Conservation (phyloP, 2,797 vertebrate species). For the Uromys caudimaculatus region DNA sequence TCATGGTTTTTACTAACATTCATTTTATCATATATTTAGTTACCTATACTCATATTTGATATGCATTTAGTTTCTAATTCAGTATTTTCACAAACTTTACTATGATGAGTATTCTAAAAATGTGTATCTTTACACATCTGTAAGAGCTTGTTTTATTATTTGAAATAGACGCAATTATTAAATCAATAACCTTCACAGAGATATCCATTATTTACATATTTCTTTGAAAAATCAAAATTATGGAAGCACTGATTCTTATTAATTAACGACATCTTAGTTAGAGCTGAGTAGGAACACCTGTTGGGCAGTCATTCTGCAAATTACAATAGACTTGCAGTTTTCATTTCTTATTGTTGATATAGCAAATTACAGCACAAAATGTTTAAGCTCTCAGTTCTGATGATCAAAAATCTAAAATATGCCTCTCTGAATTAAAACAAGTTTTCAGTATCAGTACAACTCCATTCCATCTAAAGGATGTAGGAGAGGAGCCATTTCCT, state of each 20-base stretch:
- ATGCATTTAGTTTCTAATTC: background rate
- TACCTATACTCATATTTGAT: background rate
- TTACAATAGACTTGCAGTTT: background rate
- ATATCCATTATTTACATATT: conserved; percentile 5
- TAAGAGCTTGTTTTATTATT: background rate
- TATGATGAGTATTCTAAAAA: background rate
- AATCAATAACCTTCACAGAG: background rate
- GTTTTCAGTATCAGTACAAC: background rate
- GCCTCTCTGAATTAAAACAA: background rate
- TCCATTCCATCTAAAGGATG: background rate
- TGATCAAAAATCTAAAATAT: background rate
- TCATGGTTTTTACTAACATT: background rate
- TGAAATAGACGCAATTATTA: background rate
- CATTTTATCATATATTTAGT: conserved; percentile 42
- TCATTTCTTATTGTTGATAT: background rate
- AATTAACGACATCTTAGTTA: background rate
- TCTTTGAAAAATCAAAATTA: conserved; percentile 18
- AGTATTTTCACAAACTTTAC: background rate
- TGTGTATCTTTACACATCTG: background rate
- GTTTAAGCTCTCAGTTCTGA: background rate
- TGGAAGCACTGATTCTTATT: background rate
- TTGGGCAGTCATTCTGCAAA: background rate
- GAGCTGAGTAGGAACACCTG: background rate
- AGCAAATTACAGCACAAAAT: background rate
- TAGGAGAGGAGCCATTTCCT: background rate